phyloP scores from a whole-genome alignment of 2,797 vertebrate species.

The Lepus oiostolus region DNA sequence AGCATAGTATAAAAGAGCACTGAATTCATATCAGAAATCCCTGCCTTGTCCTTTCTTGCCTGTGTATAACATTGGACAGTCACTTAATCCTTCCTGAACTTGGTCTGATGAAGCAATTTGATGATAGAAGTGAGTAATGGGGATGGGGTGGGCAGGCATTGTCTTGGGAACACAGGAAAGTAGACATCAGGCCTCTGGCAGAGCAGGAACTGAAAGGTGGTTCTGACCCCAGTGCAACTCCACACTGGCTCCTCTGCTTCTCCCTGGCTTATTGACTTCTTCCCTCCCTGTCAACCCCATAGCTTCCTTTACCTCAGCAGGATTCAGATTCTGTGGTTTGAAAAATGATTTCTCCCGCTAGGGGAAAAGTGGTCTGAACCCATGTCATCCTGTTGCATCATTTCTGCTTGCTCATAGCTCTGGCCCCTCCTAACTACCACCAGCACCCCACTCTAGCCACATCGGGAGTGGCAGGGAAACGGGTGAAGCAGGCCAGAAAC shows the following conservation, averaged over 20 bases:
- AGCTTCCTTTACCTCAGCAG: not conserved
- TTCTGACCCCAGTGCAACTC: not conserved
- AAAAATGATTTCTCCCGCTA: constrained; percentile 27
- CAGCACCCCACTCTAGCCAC: not conserved
- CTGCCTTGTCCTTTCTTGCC: not conserved
- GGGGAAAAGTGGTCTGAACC: constrained; percentile 49
- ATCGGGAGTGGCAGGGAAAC: not conserved
- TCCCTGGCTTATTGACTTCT: not conserved
- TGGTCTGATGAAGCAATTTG: not conserved
- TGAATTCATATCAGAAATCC: not conserved
- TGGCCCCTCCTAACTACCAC: not conserved
- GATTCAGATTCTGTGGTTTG: not conserved
- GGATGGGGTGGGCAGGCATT: not conserved
- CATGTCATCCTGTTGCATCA: not conserved
- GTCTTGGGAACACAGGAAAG: not conserved
- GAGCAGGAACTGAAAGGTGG: not conserved
- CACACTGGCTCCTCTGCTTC: not conserved
- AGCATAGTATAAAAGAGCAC: not conserved
- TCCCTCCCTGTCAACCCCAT: not conserved
- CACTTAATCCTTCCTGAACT: not conserved
- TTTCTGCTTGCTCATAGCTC: constrained; percentile 41
- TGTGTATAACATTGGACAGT: not conserved
- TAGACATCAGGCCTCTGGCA: not conserved
- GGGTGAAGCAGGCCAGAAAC: not conserved
- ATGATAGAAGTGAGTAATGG: not conserved